Base-by-base conservation (phyloP, 2,888 invertebrate genomes). In the Pomacea canaliculata region DNA sequence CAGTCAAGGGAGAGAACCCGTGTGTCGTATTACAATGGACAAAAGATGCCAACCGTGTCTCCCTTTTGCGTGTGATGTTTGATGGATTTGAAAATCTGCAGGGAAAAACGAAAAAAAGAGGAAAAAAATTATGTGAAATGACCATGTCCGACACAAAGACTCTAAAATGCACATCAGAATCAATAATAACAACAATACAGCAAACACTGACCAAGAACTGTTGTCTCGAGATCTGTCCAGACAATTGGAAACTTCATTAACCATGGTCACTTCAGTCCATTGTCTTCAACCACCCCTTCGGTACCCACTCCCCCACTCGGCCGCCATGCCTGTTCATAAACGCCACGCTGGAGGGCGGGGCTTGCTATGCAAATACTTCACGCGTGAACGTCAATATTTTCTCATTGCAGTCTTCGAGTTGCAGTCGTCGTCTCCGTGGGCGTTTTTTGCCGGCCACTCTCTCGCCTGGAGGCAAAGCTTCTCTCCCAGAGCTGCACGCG, bases 361-460 rank as follows among this genome's bases (percentile, higher is more conserved):
- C 46, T 68, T 73, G 68, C 73, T 73, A 73, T 73, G 67, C 73
- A 73, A 73, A 73, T 73, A 73, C 46, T 60, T 60, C 59, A 19
- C 67, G 59, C 59, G 68, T 59, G 27, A 37, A 37, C 68, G 46
- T 68, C 68, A 73, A 68, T 68, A 73, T 59, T 18, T 46, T 73
- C 66, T 27, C 73, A 49, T 65, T 59, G 18, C 56, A 60, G 60
- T 23, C 70, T 70, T 56, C 56, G 19, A 70, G 70, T 70, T 70
- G 27, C 59, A 27, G 19, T 56, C 10, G 2, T 56, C 37, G 16
- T 56, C 51, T 56, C 51, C 51, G 10, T 56, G 51, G 51, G 51
- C 51, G 51, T 16, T 56, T 56, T 56, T 68, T 46, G n/a, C 27
- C 37, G 19, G 37, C 23, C 37, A 68, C n/a, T 19, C 10, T 68